Evolutionary conservation across 2,797 vertebrate genomes (phyloP).

Genomic region (Vireo griseus): DNA sequence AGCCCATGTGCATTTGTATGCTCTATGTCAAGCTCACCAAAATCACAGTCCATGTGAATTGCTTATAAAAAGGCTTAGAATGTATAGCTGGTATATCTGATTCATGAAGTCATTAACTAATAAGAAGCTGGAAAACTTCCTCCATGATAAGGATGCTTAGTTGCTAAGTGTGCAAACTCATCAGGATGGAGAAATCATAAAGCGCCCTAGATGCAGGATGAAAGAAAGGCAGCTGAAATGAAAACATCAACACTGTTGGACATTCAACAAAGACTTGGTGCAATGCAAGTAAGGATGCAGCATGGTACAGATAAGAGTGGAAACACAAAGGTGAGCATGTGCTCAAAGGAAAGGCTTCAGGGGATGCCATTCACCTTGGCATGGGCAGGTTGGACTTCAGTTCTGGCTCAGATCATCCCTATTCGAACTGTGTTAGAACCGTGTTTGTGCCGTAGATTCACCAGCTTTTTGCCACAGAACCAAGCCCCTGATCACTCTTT

Average conservation of each 20-base stretch:
- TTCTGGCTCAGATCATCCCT: background rate
- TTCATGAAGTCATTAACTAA: background rate
- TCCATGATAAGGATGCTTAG: background rate
- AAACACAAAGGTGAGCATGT: background rate
- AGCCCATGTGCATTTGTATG: background rate
- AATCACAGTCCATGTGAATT: background rate
- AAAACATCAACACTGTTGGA: background rate
- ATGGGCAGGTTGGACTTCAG: fast-evolving
- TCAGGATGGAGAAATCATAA: background rate
- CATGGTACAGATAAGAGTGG: background rate
- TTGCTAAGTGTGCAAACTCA: background rate
- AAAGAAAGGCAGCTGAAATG: background rate
- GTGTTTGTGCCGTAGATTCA: background rate
- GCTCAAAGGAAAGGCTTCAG: background rate
- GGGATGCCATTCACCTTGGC: background rate
- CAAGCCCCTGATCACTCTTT: background rate
- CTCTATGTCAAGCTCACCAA: background rate
- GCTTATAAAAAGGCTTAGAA: background rate
- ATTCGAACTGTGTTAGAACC: background rate
- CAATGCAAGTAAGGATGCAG: background rate
- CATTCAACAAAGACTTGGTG: background rate
- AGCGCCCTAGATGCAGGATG: background rate
- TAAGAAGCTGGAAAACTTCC: background rate
- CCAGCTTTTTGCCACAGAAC: background rate
- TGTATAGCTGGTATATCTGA: background rate